These are phyloP conservation scores for Eueremaeus valkanovi DNA, from an alignment of 2,888 invertebrate genomes.

Conservation along the genomic window DNA sequence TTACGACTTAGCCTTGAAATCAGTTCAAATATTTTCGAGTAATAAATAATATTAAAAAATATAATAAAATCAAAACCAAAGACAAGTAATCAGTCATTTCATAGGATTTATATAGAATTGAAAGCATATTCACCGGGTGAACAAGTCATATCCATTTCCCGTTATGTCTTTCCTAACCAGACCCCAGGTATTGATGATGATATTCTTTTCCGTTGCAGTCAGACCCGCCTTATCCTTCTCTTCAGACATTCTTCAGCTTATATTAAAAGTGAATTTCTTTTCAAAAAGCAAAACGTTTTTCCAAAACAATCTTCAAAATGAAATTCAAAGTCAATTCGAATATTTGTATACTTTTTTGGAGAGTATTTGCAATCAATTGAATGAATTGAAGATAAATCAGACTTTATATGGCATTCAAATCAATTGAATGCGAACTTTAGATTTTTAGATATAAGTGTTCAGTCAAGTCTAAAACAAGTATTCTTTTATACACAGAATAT, in stretches of 20 bases:
- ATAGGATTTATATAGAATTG: too few species aligned
- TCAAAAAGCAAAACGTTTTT: background rate
- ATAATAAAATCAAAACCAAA: too few species aligned
- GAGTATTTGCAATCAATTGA: too few species aligned
- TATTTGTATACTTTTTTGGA: too few species aligned
- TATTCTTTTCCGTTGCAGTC: slow-evolving; percentile 54
- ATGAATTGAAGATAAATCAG: too few species aligned
- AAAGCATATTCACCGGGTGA: slow-evolving; percentile 52
- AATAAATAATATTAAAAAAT: too few species aligned
- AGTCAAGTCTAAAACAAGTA: background rate
- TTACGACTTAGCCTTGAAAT: too few species aligned
- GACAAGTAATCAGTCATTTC: too few species aligned
- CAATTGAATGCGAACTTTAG: too few species aligned
- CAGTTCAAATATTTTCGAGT: too few species aligned
- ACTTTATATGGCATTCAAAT: too few species aligned
- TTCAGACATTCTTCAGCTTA: background rate
- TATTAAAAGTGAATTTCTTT: background rate
- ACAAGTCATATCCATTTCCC: slow-evolving; percentile 54
- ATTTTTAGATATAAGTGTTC: background rate
- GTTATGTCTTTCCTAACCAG: slow-evolving; percentile 55
- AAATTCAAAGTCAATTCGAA: too few species aligned
- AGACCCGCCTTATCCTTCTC: slow-evolving; percentile 54
- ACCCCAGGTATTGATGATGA: slow-evolving; percentile 56
- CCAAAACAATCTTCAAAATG: background rate
- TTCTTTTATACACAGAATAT: background rate